Percentiles rank a stretch among this genome's conserved stretches.
phyloP scores from a whole-genome alignment of 2,113 vertebrate species.

The Protobothrops flavoviridis region DNA sequence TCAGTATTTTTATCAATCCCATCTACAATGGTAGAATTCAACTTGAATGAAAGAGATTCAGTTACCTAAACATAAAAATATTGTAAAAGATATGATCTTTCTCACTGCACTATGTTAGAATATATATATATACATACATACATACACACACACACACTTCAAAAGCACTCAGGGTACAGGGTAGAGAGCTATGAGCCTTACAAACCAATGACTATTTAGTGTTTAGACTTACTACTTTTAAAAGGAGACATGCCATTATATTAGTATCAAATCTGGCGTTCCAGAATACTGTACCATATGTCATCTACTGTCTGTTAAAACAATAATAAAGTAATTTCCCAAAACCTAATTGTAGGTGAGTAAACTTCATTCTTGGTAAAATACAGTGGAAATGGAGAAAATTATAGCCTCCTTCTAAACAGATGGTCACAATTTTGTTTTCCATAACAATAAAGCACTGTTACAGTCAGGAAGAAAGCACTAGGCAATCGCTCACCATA shows the following conservation, averaged over 20 bases:
- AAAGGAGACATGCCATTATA: rapidly evolving
- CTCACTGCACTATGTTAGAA: not conserved
- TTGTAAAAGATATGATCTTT: not conserved
- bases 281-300: not conserved
- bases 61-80: not conserved
- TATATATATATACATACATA: no score
- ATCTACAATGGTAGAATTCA: not conserved
- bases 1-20: not conserved
- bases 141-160: not conserved
- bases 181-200: not conserved
- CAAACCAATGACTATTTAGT: not conserved
- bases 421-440: conserved; percentile 13
- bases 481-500: not conserved
- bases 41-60: not conserved
- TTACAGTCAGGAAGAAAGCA: not conserved
- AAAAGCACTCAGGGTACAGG: not conserved
- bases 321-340: not conserved
- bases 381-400: not conserved
- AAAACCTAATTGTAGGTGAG: not conserved
- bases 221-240: not conserved
- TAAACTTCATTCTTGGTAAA: not conserved
- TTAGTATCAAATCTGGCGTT: not conserved
- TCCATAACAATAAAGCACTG: not conserved
- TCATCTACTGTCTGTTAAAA: not conserved
- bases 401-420: conserved; percentile 14